These are phyloP conservation scores for Drosophila setifemur DNA, from an alignment of 1,140 invertebrate species.

Conservation along the genomic window DNA sequence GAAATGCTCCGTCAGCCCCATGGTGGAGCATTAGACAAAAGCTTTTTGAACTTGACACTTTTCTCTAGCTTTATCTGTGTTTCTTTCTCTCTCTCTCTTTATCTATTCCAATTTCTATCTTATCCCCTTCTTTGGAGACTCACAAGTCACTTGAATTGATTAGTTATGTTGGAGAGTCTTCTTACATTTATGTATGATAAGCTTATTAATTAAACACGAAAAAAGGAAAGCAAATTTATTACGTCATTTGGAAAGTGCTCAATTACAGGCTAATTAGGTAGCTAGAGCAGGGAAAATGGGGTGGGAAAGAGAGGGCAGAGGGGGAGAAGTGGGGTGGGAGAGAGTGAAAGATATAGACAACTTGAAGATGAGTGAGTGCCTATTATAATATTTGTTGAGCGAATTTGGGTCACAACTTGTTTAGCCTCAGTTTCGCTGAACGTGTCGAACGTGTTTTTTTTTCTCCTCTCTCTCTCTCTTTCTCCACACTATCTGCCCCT, in stretches of 20 bases:
- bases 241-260: constrained; percentile 55
- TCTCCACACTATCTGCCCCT: background rate
- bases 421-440: constrained; percentile 54
- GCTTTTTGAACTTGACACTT: constrained; percentile 46
- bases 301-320: background rate
- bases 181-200: constrained; percentile 58
- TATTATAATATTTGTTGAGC: constrained; percentile 67
- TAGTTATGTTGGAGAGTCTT: constrained; percentile 8
- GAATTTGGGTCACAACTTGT: constrained; percentile 67
- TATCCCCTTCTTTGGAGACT: background rate
- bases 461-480: background rate
- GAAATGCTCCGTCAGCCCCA: constrained; percentile 17
- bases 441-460: constrained; percentile 64
- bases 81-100: background rate
- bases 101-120: background rate
- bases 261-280: constrained; percentile 66
- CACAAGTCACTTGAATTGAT: constrained; percentile 5
- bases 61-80: background rate
- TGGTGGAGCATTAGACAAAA: constrained; percentile 13
- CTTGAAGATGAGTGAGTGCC: constrained; percentile 14
- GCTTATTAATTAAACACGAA: constrained; percentile 48
- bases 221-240: constrained; percentile 29
- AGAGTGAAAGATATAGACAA: background rate
- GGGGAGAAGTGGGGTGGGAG: background rate
- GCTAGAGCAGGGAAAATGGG: constrained; percentile 52